A percentile compares a stretch with the other conserved stretches of the same genome.
Conservation (phyloP, 2,888 invertebrate species). For the Caenorhabditis sinica region DNA sequence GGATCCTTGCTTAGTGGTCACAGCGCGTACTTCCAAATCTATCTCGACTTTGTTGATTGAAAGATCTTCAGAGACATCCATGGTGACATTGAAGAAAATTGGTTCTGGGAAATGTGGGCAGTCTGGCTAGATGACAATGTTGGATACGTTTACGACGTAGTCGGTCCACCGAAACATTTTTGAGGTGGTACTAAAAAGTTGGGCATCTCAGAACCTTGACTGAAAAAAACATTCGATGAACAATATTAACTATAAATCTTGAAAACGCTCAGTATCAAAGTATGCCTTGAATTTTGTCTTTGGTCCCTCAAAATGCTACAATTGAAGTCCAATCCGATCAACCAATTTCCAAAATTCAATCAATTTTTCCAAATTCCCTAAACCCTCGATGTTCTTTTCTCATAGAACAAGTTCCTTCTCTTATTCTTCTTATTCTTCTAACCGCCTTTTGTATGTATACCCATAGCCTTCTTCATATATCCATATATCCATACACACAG, state of each 20-base stretch:
- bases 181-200: no score
- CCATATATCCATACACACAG: background rate
- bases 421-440: background rate
- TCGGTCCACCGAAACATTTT: conserved; percentile 83
- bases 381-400: background rate
- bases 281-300: no score
- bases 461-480: background rate
- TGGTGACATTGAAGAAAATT: conserved; percentile 84
- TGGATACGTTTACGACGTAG: conserved; percentile 83
- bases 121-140: conserved; percentile 84
- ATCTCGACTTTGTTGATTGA: conserved; percentile 83
- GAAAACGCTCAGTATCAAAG: no score
- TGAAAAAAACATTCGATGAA: no score
- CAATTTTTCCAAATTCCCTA: background rate
- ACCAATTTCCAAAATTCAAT: background rate
- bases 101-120: conserved; percentile 84
- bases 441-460: background rate
- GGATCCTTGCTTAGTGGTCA: conserved; percentile 81
- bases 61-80: conserved; percentile 82
- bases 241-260: no score
- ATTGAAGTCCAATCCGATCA: no score
- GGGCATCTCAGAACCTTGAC: no score
- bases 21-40: conserved; percentile 83
- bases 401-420: conserved; percentile 24
- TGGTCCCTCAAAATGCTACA: background rate